Evolutionary conservation across 2,888 invertebrate genomes (phyloP).

Genomic region (Sepiola atlantica): DNA sequence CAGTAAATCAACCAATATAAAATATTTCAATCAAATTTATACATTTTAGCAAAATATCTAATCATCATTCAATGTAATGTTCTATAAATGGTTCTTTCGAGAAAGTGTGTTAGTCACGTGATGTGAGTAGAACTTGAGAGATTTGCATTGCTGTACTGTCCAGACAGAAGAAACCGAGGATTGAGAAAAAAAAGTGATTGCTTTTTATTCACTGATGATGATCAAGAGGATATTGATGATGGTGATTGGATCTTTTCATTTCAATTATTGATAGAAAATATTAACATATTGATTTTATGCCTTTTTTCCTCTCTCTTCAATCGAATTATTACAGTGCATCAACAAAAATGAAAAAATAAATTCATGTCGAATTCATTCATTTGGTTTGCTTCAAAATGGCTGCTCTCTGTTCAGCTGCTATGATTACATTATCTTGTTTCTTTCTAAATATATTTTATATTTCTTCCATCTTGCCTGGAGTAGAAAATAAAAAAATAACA

Average conservation of each 20-base stretch:
- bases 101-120: not conserved
- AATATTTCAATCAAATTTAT: conserved; percentile 9
- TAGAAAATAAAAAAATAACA: not conserved
- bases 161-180: not conserved
- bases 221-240: conserved; percentile 32
- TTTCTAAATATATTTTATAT: not conserved
- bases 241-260: conserved; percentile 32
- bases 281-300: not conserved
- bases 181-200: not conserved
- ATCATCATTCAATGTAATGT: conserved; percentile 9
- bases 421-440: not conserved
- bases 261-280: conserved; percentile 22
- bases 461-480: not conserved
- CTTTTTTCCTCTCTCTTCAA: not conserved
- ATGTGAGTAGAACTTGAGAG: not conserved
- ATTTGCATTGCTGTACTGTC: not conserved
- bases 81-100: not conserved
- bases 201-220: not conserved
- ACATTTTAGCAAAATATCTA: not conserved
- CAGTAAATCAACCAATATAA: not conserved
- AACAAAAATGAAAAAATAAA: not conserved
- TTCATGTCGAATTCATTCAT: not conserved
- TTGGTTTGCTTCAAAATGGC: not conserved
- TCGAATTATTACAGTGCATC: not conserved
- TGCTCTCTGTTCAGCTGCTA: not conserved